Evolutionary conservation across 2,797 vertebrate genomes (phyloP), one percentile per base, ranked within the genome.

Genomic region (Hippocampus kuda): DNA sequence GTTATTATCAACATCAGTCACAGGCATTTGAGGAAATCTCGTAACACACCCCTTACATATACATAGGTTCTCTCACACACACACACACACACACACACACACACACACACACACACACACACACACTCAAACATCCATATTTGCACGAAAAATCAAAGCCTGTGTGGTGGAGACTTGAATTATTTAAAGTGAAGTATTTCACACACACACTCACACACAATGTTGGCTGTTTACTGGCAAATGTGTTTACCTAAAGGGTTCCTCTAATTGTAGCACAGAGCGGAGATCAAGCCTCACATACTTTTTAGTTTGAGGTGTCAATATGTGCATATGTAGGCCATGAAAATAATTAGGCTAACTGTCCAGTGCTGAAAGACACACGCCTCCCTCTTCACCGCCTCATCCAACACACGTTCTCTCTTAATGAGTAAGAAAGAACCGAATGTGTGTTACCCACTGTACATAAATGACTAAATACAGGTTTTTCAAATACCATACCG

Each of bases 1-100:
- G 86, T 88, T 84, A 89, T 89, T 89, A 89, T 81, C 82, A 86
- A 85, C 81, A 75, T 87, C 86, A 87, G 77, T 89, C 88, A 87
- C 79, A 85, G 83, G 84, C 83, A 86, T 86, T 87, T 87, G 87
- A 81, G 85, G 82, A 85, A 86, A 86, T 81, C 83, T 81, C 81
- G 66, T 49, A 78, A 71, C 69, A 73, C 75, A 64, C 44, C 44
- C 63, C 24, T 46, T 12, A 9, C 67, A 71, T 67, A 49, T 26
- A 16, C 57, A 38, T 8, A 20, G 63, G 42, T 54, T 34, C 34
- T 38, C 34, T 8, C 30, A 34, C 30, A 34, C 30, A 34, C 30
- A 34, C 34, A 34, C 34, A 7, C 34, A 34, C 34, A 34, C 34
- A 34, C 34, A 34, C 34, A 34, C 34, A 34, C 34, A 34, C 34